Base-by-base conservation (phyloP, 37 sponge, comb jelly and placozoan genomes). In the Lycopodina hypogea region DNA sequence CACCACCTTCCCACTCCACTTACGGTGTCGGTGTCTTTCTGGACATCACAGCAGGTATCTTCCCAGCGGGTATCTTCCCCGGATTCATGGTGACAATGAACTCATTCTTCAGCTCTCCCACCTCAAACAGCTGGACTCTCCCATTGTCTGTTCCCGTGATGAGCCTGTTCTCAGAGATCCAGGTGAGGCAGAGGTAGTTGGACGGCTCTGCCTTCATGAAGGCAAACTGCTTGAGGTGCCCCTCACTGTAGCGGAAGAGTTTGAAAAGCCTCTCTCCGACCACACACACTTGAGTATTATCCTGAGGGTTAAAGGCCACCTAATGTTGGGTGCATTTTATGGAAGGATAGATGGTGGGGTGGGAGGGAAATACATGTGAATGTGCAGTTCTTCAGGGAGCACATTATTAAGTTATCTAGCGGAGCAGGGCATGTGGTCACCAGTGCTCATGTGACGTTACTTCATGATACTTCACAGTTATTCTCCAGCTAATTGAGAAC, bases 251-350 rank as follows among this genome's bases (percentile, higher is more conserved):
- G 55, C 96, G 87, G 56, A 84, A 92, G 45, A 92, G 85, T 50
- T 97, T 97, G 91, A 89, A 95, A 58, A 97, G 81, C 52, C 80
- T 84, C 42, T 94, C 91, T n/a, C 98, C 98, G 2, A 85, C 82
- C 36, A 97, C 86, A 74, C 91, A 94, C 30, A 97, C 51, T 24
- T 87, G 93, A 26, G 98, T 90, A 82, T 97, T 97, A 90, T 97
- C 98, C 53, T 88, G 75, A 35, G 96, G 98, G 71, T 93, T 97
- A 91, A 97, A 97, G n/a, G 96, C 88, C 15, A 97, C 93, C 96
- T 97, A 78, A 21, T n/a, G 29, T 2, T 33, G 56, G 2, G 40
- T 67, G n/a, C n/a, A n/a, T n/a, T n/a, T n/a, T 26, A 18, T 68
- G 26, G 70, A 22, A 77, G n/a, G n/a, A n/a, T n/a, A n/a, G n/a